Base-by-base conservation (phyloP, 1,140 invertebrate species). In the Philaenus spumarius region DNA sequence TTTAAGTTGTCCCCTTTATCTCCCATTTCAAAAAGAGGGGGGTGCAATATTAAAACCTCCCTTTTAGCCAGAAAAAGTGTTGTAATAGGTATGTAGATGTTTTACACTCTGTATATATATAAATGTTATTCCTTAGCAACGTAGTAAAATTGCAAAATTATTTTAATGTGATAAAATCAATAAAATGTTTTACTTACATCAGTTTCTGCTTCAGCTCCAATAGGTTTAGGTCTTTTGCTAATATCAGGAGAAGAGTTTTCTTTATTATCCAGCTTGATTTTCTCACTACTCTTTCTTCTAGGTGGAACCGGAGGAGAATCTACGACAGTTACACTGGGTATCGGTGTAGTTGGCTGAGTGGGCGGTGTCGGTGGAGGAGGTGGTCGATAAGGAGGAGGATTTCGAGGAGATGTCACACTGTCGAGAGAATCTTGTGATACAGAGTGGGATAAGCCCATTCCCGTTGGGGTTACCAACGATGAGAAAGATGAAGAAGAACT, bases 311-410 rank as follows among this genome's bases (percentile, higher is more conserved):
- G 77, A 2, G 80, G 80, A 14, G 77, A 52, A 40, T 60, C 63
- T n/a, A 52, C 55, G 6, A 60, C 11, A 1, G 57, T 19, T 9
- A 35, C 22, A 37, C 42, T n/a, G 34, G 56, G 50, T 17, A 40
- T 47, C 17, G 57, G 34, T 35, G 56, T 54, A 46, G 30, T 24
- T 17, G 52, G 12, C 20, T 40, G 51, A 30, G 58, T 23, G 40
- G 24, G 35, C 17, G 52, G 42, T 20, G 63, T 30, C 20, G 51
- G 51, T 43, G 58, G 48, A 45, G 24, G 35, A 17, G 52, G 42
- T 35, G 63, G 62, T 59, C 80, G 77, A 65, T 85, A 85, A 2
- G 85, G 84, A 39, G 85, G 85, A 11, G 78, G 84, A 59, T 80
- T 74, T 63, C 69, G 68, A 63, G 75, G 74, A 45, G 37, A 42